A percentile compares a stretch with the other conserved stretches of the same genome.
Conservation (phyloP, 2,888 invertebrate genomes). For the Prosopocoilus inquinatus region DNA sequence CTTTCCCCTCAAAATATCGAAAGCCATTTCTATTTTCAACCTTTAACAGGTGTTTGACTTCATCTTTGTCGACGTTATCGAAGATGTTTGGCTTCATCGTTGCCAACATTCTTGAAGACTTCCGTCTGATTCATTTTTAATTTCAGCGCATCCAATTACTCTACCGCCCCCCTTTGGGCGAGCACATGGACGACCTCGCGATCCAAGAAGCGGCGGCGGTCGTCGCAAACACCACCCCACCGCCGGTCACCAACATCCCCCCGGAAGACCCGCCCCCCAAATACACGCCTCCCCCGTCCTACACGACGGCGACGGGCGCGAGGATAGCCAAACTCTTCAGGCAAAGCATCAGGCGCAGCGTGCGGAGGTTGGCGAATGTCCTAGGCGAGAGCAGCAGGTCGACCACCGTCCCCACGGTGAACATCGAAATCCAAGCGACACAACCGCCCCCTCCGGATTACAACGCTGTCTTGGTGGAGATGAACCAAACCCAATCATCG, state of each 20-base stretch:
- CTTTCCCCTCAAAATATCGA: too few species aligned
- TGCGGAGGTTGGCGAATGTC: conserved; percentile 64
- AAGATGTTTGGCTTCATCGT: neutral
- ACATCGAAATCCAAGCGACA: conserved; percentile 16
- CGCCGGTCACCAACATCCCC: conserved; percentile 28
- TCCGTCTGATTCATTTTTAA: neutral
- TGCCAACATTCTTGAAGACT: conserved; percentile 3
- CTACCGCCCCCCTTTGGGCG: conserved; percentile 70
- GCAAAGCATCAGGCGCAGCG: conserved; percentile 76
- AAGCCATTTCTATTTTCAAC: too few species aligned
- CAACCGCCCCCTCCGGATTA: conserved; percentile 63
- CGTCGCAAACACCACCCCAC: conserved; percentile 31
- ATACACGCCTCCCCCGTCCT: conserved; percentile 91
- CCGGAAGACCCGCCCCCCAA: conserved; percentile 83
- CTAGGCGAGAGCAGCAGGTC: conserved; percentile 49
- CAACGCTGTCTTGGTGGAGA: conserved; percentile 61
- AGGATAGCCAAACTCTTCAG: conserved; percentile 72
- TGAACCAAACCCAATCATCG: conserved; percentile 48
- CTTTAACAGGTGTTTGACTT: too few species aligned
- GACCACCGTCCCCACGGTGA: conserved; percentile 10
- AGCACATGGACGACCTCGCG: conserved; percentile 50
- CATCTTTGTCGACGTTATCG: too few species aligned
- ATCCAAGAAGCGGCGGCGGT: conserved; percentile 40
- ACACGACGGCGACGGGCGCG: conserved; percentile 88
- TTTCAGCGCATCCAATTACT: conserved; percentile 76